Conservation (phyloP, 1,140 invertebrate species). For the Papilio helenus region DNA sequence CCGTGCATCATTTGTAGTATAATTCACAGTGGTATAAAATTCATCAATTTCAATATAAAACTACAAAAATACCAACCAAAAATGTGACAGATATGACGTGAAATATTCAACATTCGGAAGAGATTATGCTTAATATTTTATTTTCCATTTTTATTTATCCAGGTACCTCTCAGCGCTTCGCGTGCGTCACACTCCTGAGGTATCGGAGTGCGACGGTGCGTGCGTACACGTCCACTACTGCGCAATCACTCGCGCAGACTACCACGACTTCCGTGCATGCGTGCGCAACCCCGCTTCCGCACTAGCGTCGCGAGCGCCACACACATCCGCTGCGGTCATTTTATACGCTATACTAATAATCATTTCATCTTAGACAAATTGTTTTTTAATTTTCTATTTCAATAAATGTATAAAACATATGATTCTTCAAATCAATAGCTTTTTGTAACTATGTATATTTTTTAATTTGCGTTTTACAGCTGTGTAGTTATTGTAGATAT, state of each 20-base stretch:
- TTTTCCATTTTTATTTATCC: neutral
- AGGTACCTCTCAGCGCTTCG: conserved; percentile 84
- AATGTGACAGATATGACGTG: no score
- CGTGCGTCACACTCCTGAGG: conserved; percentile 79
- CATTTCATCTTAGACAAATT: conserved; percentile 59
- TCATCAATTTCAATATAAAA: no score
- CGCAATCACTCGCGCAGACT: conserved; percentile 91
- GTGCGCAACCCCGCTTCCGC: conserved; percentile 89
- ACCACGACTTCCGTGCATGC: conserved; percentile 88
- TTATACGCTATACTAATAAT: conserved; percentile 74
- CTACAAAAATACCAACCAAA: no score
- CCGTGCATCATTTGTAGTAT: no score
- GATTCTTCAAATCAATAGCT: neutral
- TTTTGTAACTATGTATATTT: neutral
- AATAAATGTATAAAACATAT: conserved; percentile 1
- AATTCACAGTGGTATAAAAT: no score
- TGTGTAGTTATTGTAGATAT: neutral
- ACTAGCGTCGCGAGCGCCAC: conserved; percentile 82
- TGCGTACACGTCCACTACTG: conserved; percentile 92
- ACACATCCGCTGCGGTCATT: conserved; percentile 67
- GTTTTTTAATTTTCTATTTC: conserved; percentile 16
- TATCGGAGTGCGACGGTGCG: conserved; percentile 84
- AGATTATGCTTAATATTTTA: no score
- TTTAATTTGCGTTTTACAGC: neutral
- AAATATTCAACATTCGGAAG: no score